Conservation (phyloP, 2,888 invertebrate species). For the Drosophila fungiperda region DNA sequence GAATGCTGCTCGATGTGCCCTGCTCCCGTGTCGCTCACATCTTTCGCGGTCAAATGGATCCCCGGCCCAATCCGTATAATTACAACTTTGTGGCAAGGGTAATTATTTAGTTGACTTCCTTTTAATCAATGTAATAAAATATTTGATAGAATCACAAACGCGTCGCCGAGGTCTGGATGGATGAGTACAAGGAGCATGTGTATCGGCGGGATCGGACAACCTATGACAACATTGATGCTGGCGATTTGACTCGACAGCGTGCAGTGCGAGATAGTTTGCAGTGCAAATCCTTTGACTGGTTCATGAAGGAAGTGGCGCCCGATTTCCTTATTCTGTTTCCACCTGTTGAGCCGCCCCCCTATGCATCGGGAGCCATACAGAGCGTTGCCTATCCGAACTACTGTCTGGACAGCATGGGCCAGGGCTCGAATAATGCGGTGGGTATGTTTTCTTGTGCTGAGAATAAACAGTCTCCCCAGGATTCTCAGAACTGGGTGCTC, state of each 20-base stretch:
- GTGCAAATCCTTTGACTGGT: conserved; percentile 98
- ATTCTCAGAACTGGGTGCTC: conserved; percentile 79
- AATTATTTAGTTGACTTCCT: background rate
- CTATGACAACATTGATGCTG: conserved; percentile 90
- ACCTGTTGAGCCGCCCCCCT: conserved; percentile 92
- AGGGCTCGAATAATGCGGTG: conserved; percentile 79
- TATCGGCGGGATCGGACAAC: conserved; percentile 91
- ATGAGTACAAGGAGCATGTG: conserved; percentile 95
- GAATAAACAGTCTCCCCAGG: conserved; percentile 70
- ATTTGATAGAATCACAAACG: conserved; percentile 92
- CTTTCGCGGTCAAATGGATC: conserved; percentile 95
- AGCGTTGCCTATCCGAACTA: conserved; percentile 88
- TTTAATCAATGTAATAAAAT: conserved; percentile 16
- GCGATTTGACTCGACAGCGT: conserved; percentile 92
- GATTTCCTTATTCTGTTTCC: conserved; percentile 95
- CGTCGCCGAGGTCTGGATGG: conserved; percentile 99
- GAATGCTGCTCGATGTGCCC: conserved; percentile 95
- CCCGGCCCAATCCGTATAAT: conserved; percentile 93
- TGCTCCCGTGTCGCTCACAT: conserved; percentile 97
- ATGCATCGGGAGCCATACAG: conserved; percentile 91
- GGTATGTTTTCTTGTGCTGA: conserved; percentile 80
- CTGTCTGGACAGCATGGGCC: conserved; percentile 90
- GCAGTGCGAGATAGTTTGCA: conserved; percentile 90
- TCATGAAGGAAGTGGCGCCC: conserved; percentile 96
- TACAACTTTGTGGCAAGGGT: conserved; percentile 86